phyloP scores from a whole-genome alignment of 2,888 invertebrate genomes.

The Leptopterna dolabrata region DNA sequence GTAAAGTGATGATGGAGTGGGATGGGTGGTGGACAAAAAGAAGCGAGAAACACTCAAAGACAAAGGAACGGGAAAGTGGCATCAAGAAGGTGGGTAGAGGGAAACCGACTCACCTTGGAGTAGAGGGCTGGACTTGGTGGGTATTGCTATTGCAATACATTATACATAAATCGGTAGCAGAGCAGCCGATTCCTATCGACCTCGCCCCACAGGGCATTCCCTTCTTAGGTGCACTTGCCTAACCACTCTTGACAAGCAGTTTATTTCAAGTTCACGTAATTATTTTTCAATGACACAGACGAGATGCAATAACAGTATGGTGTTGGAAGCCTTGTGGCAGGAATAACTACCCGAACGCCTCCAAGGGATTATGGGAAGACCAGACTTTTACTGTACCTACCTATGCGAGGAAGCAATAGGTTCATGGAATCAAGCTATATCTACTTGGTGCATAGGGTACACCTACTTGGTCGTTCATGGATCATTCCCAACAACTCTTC shows the following conservation, averaged over 20 bases:
- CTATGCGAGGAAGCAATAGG: no score
- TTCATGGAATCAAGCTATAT: no score
- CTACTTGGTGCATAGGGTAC: no score
- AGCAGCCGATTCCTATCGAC: neutral
- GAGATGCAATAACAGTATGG: no score
- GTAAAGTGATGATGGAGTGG: neutral
- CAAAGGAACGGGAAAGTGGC: slow-evolving; percentile 18
- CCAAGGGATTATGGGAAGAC: no score
- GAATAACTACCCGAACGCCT: neutral
- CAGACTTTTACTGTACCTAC: no score
- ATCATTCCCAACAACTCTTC: no score
- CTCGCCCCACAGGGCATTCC: neutral
- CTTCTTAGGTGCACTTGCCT: neutral
- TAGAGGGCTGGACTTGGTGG: neutral
- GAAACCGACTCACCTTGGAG: slow-evolving; percentile 4
- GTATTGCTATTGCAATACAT: neutral
- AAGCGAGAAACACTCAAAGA: neutral
- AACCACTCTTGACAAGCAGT: neutral
- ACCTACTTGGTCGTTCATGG: no score
- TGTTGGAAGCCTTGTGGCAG: neutral
- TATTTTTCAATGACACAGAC: neutral
- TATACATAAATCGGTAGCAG: neutral
- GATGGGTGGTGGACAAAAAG: neutral
- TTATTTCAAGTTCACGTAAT: neutral
- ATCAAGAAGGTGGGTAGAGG: neutral